Base-by-base conservation (phyloP, 1,140 invertebrate genomes). In the Drosophila serrata region DNA sequence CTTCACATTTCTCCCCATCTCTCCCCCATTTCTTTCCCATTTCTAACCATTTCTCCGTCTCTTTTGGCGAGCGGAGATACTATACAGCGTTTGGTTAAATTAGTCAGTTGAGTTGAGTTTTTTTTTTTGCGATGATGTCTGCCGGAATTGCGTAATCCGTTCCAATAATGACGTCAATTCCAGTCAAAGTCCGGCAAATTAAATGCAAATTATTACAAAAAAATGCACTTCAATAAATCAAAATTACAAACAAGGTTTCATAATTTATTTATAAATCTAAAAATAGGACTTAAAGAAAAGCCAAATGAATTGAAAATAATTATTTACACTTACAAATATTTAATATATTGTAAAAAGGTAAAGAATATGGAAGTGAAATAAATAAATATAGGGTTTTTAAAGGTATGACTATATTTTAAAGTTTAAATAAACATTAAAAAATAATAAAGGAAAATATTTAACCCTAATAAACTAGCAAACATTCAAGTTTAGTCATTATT, bases 81-180 rank as follows among this genome's bases (percentile, higher is more conserved):
- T 9, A 9, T 4, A 4, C 33, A 15, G 11, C 29, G 49, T 75
- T 85, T 68, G 81, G 61, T 88, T 82, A 82, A 86, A 87, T 86
- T 86, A 86, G 82, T 87, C 79, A 62, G 61, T 49, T 67, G 13
- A 37, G 17, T 58, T 24, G 24, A 4, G 2, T 24, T 24, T 24
- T 24, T 24, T 24, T 24, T 24, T 24, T 31, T 40, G 67, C 64
- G 55, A 43, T 37, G 45, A 72, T 72, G 43, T 49, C 40, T 58
- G 39, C 62, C 62, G 53, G 43, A 72, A 84, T 86, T 88, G 75
- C 84, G 84, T 88, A 87, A 87, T 79, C 74, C 68, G 19, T 73
- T 51, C 40, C 53, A 43, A 55, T 59, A 76, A 61, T 79, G 82
- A 82, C 82, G 79, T 82, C 82, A 86, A 86, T 42, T 39, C 11